Evolutionary conservation across 2,888 invertebrate genomes (phyloP), one percentile per base, ranked within the genome.

Genomic region (Drymonia ruficornis): DNA sequence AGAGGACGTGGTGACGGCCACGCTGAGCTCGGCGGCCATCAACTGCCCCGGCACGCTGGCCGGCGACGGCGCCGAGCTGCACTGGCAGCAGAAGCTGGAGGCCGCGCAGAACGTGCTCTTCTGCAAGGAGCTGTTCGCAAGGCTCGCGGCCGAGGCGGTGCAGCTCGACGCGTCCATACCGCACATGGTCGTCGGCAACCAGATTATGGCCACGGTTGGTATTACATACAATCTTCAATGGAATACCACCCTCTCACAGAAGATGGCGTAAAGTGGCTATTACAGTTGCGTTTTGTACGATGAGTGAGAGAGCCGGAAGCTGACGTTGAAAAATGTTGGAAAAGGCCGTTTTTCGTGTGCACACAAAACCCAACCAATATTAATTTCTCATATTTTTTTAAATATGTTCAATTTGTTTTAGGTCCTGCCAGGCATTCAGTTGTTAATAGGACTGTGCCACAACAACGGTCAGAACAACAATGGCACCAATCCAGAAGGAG

Each of bases 71-170:
- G 94, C 95, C 0, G 97, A 97, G 67, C 93, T 96, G 64, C 96
- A 98, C 77, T 99, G 99, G 99, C 98, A 99, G 74, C 97, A 98
- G 78, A 98, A 98, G 73, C 91, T 99, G n/a, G 99, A 99, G 81
- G 97, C 98, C 0, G 99, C 99, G 0, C 99, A 99, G 81, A 99
- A 99, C 85, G 98, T 99, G 28, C 93, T 99, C 18, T 99, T 99
- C 89, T 99, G 99, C 81, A 99, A 99, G 87, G 99, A 99, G 85
- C 88, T 99, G 34, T 99, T 99, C 81, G 97, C 98, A 63, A 97
- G 99, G 74, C 88, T 99, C 52, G 99, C 99, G 0, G 96, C 98
- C 51, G 99, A 99, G 84, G 99, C 99, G 0, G 98, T 99, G 6
- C 98, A 98, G 78, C 87, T 98, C 4, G 97, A 98, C 76, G 97